Conservation (phyloP, 2,113 vertebrate genomes). For the Xiphophorus hellerii region DNA sequence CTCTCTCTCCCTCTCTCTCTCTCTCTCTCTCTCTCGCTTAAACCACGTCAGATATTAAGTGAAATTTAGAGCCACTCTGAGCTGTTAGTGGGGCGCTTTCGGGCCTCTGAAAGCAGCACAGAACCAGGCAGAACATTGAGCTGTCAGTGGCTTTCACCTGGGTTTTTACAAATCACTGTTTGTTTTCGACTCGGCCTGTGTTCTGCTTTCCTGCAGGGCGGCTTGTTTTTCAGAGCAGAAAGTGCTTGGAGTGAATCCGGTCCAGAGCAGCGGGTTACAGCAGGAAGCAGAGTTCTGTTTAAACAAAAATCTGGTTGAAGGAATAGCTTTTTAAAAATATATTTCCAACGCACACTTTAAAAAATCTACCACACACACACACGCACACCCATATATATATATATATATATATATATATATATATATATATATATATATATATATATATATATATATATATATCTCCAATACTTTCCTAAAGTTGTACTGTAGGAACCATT, state of each 20-base stretch:
- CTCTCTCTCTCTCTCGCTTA: neutral
- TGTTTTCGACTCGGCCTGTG: neutral
- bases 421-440: too few relatives aligned
- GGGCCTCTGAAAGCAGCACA: neutral
- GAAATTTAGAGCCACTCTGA: slow-evolving; percentile 11
- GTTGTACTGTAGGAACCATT: too few relatives aligned
- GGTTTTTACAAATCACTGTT: neutral
- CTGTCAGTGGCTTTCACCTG: neutral
- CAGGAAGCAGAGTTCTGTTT: neutral
- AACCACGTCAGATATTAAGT: slow-evolving; percentile 7
- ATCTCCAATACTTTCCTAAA: too few relatives aligned
- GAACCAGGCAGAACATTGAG: slow-evolving; percentile 1
- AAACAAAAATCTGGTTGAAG: neutral
- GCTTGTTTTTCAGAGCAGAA: neutral
- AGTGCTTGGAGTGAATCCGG: slow-evolving; percentile 3
- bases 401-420: too few relatives aligned
- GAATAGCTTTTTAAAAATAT: neutral
- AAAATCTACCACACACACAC: too few relatives aligned
- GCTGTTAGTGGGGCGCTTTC: neutral
- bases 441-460: too few relatives aligned
- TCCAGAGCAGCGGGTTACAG: neutral
- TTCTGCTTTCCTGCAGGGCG: slow-evolving; percentile 3
- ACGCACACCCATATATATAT: too few relatives aligned
- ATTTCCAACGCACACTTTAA: too few relatives aligned
- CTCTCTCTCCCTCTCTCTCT: too few relatives aligned